phyloP scores from a whole-genome alignment of 2,797 vertebrate genomes.

The Clangula hyemalis region DNA sequence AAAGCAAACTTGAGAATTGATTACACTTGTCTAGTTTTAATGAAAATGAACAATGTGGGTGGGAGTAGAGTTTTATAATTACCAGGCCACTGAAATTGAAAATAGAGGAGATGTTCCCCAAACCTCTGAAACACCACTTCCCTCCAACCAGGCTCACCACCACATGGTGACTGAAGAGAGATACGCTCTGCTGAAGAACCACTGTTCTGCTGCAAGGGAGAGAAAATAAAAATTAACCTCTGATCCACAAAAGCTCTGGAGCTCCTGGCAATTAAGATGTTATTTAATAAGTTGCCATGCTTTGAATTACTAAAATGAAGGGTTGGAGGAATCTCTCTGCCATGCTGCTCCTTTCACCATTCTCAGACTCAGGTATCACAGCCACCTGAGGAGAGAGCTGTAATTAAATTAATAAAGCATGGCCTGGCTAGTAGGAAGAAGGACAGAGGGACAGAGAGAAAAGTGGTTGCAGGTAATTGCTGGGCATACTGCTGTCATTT shows the following conservation, averaged over 20 bases:
- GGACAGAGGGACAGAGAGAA: background rate
- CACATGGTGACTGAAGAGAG: background rate
- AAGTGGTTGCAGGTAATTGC: conserved; percentile 6
- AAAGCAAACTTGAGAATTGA: conserved; percentile 24
- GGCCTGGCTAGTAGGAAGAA: background rate
- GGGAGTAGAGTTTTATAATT: conserved; percentile 42
- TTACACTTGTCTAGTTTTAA: conserved; percentile 46
- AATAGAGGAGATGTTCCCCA: background rate
- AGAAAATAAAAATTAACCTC: conserved; percentile 62
- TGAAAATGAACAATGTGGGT: conserved; percentile 39
- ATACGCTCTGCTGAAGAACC: background rate
- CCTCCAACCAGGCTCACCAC: conserved; percentile 27
- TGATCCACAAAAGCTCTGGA: conserved; percentile 1
- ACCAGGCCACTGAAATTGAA: conserved; percentile 26
- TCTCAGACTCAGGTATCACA: background rate
- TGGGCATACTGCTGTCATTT: background rate
- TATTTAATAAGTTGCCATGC: conserved; percentile 30
- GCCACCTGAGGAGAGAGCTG: conserved; percentile 12
- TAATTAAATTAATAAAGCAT: conserved; percentile 57
- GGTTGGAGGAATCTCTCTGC: background rate
- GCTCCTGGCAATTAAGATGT: conserved; percentile 43
- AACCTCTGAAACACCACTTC: background rate
- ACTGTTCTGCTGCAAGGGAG: background rate
- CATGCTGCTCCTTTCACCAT: background rate
- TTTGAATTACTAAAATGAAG: conserved; percentile 53